These are phyloP conservation scores for Aleiodes testaceus DNA, from an alignment of 2,888 invertebrate genomes.

Conservation along the genomic window DNA sequence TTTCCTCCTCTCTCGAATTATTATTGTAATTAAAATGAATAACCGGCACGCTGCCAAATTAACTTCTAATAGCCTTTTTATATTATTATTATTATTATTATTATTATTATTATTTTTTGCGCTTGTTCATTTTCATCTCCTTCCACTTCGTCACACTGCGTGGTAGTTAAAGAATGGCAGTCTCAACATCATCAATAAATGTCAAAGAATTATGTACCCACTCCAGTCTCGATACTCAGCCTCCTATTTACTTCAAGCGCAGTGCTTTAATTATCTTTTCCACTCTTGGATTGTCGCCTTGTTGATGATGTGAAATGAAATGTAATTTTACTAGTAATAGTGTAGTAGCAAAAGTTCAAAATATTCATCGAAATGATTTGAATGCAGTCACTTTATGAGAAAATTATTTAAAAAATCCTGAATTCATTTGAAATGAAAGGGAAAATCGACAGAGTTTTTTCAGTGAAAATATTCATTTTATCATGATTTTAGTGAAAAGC, in stretches of 20 bases:
- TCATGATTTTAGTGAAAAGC: too few relatives aligned
- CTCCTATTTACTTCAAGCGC: conserved; percentile 61
- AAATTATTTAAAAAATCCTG: too few relatives aligned
- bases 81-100: conserved; percentile 32
- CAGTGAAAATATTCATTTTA: too few relatives aligned
- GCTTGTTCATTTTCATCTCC: conserved; percentile 49
- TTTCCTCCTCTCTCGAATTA: conserved; percentile 55
- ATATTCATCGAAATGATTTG: conserved; percentile 33
- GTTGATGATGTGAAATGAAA: conserved; percentile 3
- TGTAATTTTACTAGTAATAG: background rate
- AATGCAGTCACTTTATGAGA: too few relatives aligned
- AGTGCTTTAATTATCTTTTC: conserved; percentile 70
- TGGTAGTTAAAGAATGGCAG: conserved; percentile 67
- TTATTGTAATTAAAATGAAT: conserved; percentile 71
- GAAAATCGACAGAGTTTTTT: too few relatives aligned
- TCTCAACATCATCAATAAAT: conserved; percentile 71
- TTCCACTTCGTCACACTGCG: conserved; percentile 50
- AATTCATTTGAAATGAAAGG: too few relatives aligned
- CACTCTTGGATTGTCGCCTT: conserved; percentile 54
- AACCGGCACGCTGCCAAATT: conserved; percentile 71
- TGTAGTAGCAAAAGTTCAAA: conserved; percentile 2
- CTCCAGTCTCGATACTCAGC: conserved; percentile 54
- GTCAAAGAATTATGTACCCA: conserved; percentile 66
- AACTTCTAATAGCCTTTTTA: conserved; percentile 63
- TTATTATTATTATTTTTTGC: conserved; percentile 44